These are phyloP conservation scores for Apis laboriosa DNA, from an alignment of 1,140 invertebrate species.

Conservation along the genomic window DNA sequence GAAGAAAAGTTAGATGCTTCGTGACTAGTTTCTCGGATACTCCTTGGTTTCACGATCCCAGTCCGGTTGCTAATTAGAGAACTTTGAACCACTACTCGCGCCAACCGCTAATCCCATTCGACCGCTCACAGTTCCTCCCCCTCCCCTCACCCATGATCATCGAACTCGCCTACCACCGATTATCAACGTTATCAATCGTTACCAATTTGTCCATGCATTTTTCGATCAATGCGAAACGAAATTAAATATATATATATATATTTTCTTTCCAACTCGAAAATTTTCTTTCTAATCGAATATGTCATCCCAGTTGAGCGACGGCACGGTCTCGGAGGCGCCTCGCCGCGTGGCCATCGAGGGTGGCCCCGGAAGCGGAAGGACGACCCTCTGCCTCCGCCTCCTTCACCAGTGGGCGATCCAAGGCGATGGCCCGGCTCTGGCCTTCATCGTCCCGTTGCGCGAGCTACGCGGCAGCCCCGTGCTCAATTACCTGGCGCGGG, in stretches of 20 bases:
- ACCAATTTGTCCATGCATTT: no score
- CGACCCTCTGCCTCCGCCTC: slow-evolving; percentile 80
- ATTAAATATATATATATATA: no score
- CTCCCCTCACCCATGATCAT: neutral
- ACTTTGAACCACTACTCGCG: slow-evolving; percentile 31
- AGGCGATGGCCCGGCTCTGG: slow-evolving; percentile 77
- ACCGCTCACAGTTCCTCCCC: neutral
- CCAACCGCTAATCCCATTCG: slow-evolving; percentile 46
- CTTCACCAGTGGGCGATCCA: slow-evolving; percentile 82
- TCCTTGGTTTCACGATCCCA: slow-evolving; percentile 42
- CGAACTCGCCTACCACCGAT: neutral
- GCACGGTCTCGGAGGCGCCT: slow-evolving; percentile 78
- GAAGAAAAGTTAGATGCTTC: slow-evolving; percentile 40
- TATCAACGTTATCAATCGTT: neutral
- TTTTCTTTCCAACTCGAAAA: no score
- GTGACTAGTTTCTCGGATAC: slow-evolving; percentile 54
- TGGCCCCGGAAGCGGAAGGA: slow-evolving; percentile 81
- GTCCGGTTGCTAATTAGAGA: slow-evolving; percentile 50
- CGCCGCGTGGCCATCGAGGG: slow-evolving; percentile 81
- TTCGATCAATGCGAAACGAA: neutral
- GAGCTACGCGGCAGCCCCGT: slow-evolving; percentile 79
- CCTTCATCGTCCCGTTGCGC: slow-evolving; percentile 81
- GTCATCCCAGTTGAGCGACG: slow-evolving; percentile 76
- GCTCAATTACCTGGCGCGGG: slow-evolving; percentile 78
- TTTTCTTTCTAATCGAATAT: no score